A percentile compares a stretch with the other conserved stretches of the same genome.
Evolutionary conservation across 2,113 vertebrate species (phyloP).

Genomic region (Aldabrachelys gigantea): DNA sequence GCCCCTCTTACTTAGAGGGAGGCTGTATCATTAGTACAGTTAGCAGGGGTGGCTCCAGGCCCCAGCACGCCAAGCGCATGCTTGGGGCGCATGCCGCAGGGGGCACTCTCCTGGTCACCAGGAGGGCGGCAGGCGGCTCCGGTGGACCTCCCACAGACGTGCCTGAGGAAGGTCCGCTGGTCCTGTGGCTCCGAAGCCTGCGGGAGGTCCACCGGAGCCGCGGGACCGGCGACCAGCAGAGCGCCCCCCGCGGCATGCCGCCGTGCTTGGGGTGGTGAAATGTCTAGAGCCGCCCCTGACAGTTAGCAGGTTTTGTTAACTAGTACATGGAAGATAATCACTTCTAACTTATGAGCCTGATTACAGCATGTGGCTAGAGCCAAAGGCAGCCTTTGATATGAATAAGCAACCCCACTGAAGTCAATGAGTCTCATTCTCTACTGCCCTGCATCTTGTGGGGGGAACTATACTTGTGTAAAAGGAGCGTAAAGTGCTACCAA

Average conservation of each 20-base stretch:
- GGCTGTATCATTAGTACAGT: constrained; percentile 25
- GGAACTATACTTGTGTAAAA: neutral
- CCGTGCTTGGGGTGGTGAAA: too few species aligned
- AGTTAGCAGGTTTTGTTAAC: constrained; percentile 41
- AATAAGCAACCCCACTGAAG: accelerated
- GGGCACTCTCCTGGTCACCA: too few species aligned
- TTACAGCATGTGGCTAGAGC: neutral
- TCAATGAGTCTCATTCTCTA: neutral
- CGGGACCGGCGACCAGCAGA: too few species aligned
- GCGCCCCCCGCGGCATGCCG: too few species aligned
- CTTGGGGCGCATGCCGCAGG: too few species aligned
- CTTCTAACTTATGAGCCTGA: neutral
- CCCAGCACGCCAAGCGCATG: too few species aligned
- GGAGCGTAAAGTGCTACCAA: neutral
- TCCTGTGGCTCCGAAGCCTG: too few species aligned
- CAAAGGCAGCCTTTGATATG: neutral
- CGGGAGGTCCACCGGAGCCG: too few species aligned
- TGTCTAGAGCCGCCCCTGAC: too few species aligned
- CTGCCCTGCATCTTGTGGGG: neutral
- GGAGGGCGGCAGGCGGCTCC: too few species aligned
- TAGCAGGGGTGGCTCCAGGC: neutral
- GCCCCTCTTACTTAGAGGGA: constrained; percentile 16
- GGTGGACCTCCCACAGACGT: too few species aligned
- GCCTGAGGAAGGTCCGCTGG: too few species aligned
- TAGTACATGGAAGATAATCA: constrained; percentile 36